Conservation (phyloP, 2,797 vertebrate genomes). For the Delichon dasypus region DNA sequence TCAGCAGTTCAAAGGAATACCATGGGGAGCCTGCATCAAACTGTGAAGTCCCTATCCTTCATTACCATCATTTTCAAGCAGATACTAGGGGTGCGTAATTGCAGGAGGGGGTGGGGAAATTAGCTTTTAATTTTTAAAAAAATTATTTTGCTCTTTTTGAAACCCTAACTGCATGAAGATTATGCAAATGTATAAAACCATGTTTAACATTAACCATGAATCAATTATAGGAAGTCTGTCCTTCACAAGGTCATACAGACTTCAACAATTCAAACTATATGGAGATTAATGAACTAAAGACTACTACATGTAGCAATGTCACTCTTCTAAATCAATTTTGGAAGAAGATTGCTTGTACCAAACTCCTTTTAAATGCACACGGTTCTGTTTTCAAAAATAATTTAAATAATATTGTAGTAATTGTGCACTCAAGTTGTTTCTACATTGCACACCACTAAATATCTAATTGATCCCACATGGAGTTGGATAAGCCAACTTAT, state of each 20-base stretch:
- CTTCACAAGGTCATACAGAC: neutral
- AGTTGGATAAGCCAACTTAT: neutral
- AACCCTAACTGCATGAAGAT: neutral
- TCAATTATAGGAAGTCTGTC: neutral
- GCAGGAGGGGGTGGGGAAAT: neutral
- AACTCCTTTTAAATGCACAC: neutral
- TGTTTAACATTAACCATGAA: neutral
- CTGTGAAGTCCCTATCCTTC: slow-evolving; percentile 25
- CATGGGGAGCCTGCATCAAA: slow-evolving; percentile 63
- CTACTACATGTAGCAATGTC: neutral
- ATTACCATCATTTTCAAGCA: slow-evolving; percentile 58
- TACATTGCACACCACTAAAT: neutral
- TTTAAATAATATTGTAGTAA: neutral
- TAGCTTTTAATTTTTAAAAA: neutral
- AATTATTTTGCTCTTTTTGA: slow-evolving; percentile 28
- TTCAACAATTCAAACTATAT: neutral
- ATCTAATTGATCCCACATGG: fast-evolving
- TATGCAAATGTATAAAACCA: slow-evolving; percentile 3
- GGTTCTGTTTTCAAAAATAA: neutral
- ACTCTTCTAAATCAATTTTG: neutral
- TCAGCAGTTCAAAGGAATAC: slow-evolving; percentile 75
- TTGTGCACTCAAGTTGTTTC: neutral
- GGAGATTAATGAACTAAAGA: neutral
- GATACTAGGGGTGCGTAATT: neutral
- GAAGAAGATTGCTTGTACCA: neutral